phyloP scores from a whole-genome alignment of 2,797 vertebrate genomes.

The Myotis findleyi region DNA sequence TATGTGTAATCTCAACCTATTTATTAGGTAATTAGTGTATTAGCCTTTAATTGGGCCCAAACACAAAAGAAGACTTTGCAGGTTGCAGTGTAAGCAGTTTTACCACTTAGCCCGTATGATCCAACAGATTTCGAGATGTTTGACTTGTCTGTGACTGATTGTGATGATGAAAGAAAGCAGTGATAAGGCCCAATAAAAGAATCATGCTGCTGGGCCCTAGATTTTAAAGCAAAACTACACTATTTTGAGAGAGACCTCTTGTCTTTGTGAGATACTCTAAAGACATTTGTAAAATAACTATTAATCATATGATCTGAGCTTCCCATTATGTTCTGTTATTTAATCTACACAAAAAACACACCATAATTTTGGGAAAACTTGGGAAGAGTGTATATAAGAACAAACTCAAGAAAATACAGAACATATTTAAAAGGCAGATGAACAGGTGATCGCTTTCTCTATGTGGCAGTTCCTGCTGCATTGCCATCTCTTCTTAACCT shows the following conservation, averaged over 20 bases:
- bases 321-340: background rate
- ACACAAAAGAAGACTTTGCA: background rate
- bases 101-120: background rate
- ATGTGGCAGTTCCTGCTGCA: background rate
- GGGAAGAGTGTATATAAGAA: background rate
- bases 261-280: background rate
- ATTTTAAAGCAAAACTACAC: background rate
- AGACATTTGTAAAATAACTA: background rate
- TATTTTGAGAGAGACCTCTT: background rate
- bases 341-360: background rate
- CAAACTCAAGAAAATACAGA: background rate
- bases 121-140: background rate
- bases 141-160: background rate
- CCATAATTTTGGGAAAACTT: background rate
- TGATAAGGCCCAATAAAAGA: background rate
- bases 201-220: background rate
- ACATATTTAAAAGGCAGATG: background rate
- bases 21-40: slow-evolving; percentile 8
- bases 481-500: background rate
- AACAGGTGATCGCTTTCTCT: background rate
- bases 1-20: background rate
- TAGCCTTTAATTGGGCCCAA: background rate
- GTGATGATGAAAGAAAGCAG: background rate
- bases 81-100: background rate
- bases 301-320: background rate